These are phyloP conservation scores for Enhydra lutris DNA, from an alignment of 2,113 vertebrate species.

Conservation along the genomic window DNA sequence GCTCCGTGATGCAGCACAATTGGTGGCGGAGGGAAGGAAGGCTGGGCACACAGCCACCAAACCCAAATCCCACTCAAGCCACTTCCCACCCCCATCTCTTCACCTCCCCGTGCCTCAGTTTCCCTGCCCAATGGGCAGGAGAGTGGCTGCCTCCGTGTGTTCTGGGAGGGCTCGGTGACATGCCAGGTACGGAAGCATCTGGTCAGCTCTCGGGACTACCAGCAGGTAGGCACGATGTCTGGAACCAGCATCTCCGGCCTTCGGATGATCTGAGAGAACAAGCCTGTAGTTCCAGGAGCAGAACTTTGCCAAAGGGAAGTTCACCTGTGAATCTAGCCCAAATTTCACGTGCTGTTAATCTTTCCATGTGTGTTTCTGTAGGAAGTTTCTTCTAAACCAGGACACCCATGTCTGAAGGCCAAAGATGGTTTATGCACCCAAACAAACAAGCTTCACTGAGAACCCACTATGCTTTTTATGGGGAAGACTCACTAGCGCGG, in stretches of 20 bases:
- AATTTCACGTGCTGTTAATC: not conserved
- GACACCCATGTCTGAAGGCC: not conserved
- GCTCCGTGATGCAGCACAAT: rapidly evolving
- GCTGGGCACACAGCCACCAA: not conserved
- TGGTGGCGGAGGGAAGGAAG: no score
- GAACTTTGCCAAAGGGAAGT: not conserved
- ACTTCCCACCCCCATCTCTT: not conserved
- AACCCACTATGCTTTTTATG: no score
- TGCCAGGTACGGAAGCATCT: rapidly evolving
- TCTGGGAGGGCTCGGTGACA: not conserved
- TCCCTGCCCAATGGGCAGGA: not conserved
- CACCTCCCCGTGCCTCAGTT: not conserved
- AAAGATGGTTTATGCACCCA: not conserved
- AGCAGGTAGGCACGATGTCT: no score
- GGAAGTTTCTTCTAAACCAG: not conserved
- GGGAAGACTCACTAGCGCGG: not conserved
- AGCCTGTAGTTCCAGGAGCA: not conserved
- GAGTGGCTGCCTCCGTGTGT: not conserved
- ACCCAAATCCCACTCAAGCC: not conserved
- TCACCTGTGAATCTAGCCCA: not conserved
- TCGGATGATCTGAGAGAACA: not conserved
- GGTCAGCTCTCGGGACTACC: not conserved
- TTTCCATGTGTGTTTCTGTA: not conserved
- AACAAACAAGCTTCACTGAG: not conserved
- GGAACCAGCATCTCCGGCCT: not conserved